Percentiles rank a stretch among this genome's conserved stretches.
phyloP scores from a whole-genome alignment of 2,113 vertebrate genomes.

The Hucho hucho region DNA sequence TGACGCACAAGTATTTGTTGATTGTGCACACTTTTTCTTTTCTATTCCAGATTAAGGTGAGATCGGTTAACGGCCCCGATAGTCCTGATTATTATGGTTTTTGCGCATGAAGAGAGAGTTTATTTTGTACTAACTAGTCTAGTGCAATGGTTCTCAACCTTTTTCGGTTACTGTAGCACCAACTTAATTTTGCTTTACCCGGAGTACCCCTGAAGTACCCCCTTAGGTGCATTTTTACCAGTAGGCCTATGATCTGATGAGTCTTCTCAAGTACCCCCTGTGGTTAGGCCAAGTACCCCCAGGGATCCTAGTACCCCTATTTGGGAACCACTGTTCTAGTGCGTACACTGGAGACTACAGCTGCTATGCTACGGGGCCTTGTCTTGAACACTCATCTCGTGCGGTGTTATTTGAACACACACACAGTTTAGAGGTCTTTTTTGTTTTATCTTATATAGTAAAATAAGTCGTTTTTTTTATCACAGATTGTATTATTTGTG shows the following conservation, averaged over 20 bases:
- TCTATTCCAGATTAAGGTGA: neutral
- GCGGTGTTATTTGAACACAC: slow-evolving; percentile 40
- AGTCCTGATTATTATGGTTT: too few species aligned
- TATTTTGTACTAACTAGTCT: too few species aligned
- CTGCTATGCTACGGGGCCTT: slow-evolving; percentile 48
- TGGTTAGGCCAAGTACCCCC: too few species aligned
- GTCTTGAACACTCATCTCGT: slow-evolving; percentile 27
- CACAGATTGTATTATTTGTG: neutral
- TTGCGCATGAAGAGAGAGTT: too few species aligned
- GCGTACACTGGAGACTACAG: slow-evolving; percentile 33
- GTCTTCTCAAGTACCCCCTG: too few species aligned
- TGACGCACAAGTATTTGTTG: neutral
- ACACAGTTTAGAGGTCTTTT: neutral
- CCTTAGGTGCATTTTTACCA: too few species aligned
- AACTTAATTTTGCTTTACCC: too few species aligned
- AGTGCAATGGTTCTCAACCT: too few species aligned
- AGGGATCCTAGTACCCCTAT: too few species aligned
- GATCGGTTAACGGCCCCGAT: neutral
- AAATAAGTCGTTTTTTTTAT: neutral
- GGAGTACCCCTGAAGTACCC: too few species aligned
- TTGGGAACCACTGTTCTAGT: slow-evolving; percentile 19
- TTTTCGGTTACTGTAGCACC: too few species aligned
- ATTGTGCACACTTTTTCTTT: slow-evolving; percentile 1
- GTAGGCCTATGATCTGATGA: too few species aligned
- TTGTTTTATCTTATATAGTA: neutral